These are phyloP conservation scores for Ptilorrhoa leucosticta DNA, from an alignment of 2,113 vertebrate species.

Conservation along the genomic window DNA sequence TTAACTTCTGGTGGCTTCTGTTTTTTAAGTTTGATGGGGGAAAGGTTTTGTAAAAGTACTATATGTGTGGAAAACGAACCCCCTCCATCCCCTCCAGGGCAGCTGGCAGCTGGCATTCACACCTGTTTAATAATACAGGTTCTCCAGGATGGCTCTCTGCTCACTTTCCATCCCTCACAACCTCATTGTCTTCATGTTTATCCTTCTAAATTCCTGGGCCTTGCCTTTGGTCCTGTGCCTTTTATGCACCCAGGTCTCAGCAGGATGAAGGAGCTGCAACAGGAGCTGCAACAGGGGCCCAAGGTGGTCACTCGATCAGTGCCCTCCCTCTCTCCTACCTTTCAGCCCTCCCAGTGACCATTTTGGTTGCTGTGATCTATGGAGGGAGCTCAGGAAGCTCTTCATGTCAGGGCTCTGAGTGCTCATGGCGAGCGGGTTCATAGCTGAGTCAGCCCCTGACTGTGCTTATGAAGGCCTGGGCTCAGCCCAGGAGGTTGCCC, in stretches of 20 bases:
- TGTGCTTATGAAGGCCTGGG: not conserved
- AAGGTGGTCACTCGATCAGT: not conserved
- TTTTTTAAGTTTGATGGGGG: not conserved
- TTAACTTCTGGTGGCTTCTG: not conserved
- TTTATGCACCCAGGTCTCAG: not conserved
- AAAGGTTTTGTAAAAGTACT: not conserved
- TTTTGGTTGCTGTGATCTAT: not conserved
- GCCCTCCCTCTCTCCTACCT: not conserved
- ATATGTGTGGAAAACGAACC: not conserved
- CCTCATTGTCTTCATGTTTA: not conserved
- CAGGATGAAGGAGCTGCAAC: rapidly evolving
- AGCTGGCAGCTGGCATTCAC: not conserved
- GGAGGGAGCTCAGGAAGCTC: not conserved
- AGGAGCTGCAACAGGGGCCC: not conserved
- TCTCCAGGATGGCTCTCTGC: rapidly evolving
- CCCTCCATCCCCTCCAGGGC: not conserved
- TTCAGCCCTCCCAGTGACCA: not conserved
- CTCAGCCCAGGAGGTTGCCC: not conserved
- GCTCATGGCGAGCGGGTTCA: rapidly evolving
- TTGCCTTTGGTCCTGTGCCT: not conserved
- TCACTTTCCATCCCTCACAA: not conserved
- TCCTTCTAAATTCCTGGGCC: not conserved
- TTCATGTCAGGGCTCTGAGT: not conserved
- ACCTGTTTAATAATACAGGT: not conserved
- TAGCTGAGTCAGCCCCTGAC: not conserved